Conservation (phyloP, 2,797 vertebrate species). For the Alcedo atthis region DNA sequence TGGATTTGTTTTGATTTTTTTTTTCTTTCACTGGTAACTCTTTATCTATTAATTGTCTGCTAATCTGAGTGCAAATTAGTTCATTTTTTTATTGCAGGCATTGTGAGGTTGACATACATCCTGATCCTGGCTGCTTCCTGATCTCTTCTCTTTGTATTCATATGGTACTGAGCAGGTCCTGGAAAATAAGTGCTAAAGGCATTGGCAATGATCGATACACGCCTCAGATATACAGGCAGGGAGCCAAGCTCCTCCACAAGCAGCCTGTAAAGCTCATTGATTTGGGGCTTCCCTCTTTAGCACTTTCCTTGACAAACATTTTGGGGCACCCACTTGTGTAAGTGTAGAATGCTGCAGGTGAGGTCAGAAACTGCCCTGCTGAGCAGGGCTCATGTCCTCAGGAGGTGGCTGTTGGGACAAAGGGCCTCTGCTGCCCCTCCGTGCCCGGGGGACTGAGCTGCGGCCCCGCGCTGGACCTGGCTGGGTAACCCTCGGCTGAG, state of each 20-base stretch:
- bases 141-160: not conserved
- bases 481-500: not conserved
- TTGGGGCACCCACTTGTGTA: rapidly evolving
- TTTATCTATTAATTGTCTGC: not conserved
- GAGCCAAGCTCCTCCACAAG: not conserved
- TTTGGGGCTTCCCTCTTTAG: not conserved
- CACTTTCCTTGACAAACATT: not conserved
- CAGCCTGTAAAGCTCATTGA: not conserved
- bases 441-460: not conserved
- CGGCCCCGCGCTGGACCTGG: rapidly evolving
- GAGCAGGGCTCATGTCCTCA: rapidly evolving
- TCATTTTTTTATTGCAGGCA: not conserved
- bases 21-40: not conserved
- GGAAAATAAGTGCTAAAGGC: not conserved
- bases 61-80: not conserved
- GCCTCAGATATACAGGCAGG: not conserved
- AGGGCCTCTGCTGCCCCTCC: not conserved
- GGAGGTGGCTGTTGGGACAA: rapidly evolving
- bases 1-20: constrained; percentile 14
- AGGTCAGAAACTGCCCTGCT: not conserved
- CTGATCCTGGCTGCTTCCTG: not conserved
- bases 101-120: not conserved
- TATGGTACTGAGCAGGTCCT: not conserved
- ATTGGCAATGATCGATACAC: not conserved
- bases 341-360: not conserved